These are phyloP conservation scores for Epizoanthus stellaris DNA, from an alignment of 92 coral and sea anemone species.

Conservation along the genomic window DNA sequence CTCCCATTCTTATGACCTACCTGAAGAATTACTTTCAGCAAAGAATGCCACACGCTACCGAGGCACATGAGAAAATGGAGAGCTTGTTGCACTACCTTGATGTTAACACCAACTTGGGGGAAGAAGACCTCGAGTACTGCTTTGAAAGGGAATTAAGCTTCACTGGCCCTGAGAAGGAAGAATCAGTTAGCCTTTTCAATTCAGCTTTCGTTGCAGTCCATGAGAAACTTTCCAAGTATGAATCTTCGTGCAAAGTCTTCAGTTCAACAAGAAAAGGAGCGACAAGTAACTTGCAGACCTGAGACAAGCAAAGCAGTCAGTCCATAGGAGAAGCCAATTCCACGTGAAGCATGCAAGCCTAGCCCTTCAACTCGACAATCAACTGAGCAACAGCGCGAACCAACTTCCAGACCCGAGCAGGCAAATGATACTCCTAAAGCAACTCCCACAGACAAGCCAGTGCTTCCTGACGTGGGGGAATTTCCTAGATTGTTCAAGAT, in stretches of 20 bases:
- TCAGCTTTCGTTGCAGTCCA: slow-evolving; percentile 18
- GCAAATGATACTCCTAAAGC: background rate
- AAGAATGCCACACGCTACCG: slow-evolving; percentile 35
- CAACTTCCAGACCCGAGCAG: too few relatives aligned
- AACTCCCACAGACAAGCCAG: background rate
- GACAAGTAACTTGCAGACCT: background rate
- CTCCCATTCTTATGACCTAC: slow-evolving; percentile 13
- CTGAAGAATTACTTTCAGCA: slow-evolving; percentile 41
- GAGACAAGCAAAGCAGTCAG: too few relatives aligned
- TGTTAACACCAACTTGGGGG: slow-evolving; percentile 13
- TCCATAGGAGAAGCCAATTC: too few relatives aligned
- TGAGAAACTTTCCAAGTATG: slow-evolving; percentile 31
- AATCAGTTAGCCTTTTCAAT: background rate
- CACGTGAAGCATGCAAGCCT: too few relatives aligned
- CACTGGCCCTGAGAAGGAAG: background rate
- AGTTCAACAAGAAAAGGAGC: background rate
- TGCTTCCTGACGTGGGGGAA: background rate
- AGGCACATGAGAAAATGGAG: slow-evolving; percentile 47
- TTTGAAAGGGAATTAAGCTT: slow-evolving; percentile 21
- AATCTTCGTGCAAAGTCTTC: slow-evolving; percentile 50
- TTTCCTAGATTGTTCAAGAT: background rate
- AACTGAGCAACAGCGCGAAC: too few relatives aligned
- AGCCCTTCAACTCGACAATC: too few relatives aligned
- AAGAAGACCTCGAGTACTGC: slow-evolving; percentile 22
- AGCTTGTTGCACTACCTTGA: slow-evolving; percentile 12